A percentile compares a stretch with the other conserved stretches of the same genome.
phyloP scores from a whole-genome alignment of 2,888 invertebrate genomes.

The Idaea aversata region DNA sequence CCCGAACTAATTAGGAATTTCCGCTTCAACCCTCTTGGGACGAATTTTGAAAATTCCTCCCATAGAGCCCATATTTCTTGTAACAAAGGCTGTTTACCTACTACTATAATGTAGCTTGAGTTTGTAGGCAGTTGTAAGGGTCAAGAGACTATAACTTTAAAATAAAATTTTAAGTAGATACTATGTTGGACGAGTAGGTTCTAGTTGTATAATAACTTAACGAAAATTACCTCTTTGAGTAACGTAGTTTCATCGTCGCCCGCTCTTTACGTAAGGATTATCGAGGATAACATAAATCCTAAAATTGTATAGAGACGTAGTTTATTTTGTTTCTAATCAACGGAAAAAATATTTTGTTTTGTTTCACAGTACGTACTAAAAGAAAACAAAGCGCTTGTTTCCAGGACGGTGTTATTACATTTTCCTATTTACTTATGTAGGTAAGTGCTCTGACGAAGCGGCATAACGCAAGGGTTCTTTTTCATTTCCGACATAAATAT shows the following conservation, averaged over 20 bases:
- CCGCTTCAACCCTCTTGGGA: not conserved
- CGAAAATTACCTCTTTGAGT: not conserved
- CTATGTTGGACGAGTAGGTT: not conserved
- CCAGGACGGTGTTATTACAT: constrained; percentile 30
- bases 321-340: constrained; percentile 1
- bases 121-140: not conserved
- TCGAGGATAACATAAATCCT: too few relatives aligned
- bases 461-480: constrained; percentile 50
- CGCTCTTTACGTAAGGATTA: not conserved
- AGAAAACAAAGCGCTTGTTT: constrained; percentile 24
- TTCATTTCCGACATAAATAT: constrained; percentile 46
- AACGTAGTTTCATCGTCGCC: not conserved
- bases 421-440: constrained; percentile 35
- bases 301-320: not conserved
- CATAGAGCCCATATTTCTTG: not conserved
- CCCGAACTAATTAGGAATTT: constrained; percentile 6
- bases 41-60: constrained; percentile 3
- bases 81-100: not conserved
- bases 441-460: constrained; percentile 31
- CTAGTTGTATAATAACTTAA: not conserved
- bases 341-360: not conserved
- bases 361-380: constrained; percentile 7
- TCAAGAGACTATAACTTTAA: not conserved
- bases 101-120: not conserved
- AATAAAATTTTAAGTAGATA: not conserved